Evolutionary conservation across 35 echinoderm and acorn worm species (phyloP), one percentile per base, ranked within the genome.

Genomic region (Strongylocentrotus purpuratus): DNA sequence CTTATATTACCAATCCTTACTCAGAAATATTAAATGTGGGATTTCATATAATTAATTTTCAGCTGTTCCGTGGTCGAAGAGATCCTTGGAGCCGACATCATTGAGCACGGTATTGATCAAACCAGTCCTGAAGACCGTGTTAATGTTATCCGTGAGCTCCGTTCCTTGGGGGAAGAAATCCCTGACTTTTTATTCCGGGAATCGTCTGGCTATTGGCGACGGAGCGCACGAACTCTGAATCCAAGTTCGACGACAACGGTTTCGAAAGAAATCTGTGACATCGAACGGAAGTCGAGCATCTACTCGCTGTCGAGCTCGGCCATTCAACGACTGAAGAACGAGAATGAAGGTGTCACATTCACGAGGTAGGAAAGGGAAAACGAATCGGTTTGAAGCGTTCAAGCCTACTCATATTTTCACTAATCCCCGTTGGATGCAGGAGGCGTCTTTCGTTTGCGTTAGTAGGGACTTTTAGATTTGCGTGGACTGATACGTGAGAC

Each of bases 81-180:
- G 92, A 99, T 99, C 47, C 78, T 99, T 11, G 98, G 98, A 9
- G 97, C 98, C 45, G 98, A 99, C 46, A 96, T 99, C 47, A 89
- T 94, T 46, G 98, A 99, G 86, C 98, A 99, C 65, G 98, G 97
- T 1, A 98, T 98, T 85, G 95, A 96, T 91, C 96, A 95, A 59
- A 52, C 94, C 18, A 95, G 58, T 25, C 31, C 17, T 8, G 95
- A 96, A 10, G 97, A 98, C 28, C 87, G 94, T 14, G 33, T 91
- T 12, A 33, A 33, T n/a, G 41, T 96, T 32, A 94, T 92, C 85
- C 92, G 94, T 31, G 94, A 98, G 85, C 92, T 98, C 0, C 89
- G 86, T 4, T 33, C 31, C 13, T 61, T 96, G 11, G 97, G 97
- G 14, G n/a, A 94, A 9, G 94, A 95, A 11, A 61, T 46, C 48